phyloP scores from a whole-genome alignment of 2,797 vertebrate genomes.

The Melanotaenia boesemani region DNA sequence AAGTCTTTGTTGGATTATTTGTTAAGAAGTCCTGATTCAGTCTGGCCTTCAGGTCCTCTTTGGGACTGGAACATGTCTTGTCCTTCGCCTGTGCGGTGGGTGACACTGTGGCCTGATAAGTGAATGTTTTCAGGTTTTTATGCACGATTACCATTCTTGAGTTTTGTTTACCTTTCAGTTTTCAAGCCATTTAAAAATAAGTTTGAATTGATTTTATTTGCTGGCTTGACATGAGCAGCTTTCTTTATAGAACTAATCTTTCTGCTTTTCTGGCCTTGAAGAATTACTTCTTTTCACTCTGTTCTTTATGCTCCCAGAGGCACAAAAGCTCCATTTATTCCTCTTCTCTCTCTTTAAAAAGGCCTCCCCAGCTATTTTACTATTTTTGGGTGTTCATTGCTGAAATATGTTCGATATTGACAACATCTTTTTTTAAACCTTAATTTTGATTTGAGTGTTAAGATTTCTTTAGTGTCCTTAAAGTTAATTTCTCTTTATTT shows the following conservation, averaged over 20 bases:
- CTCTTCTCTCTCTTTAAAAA: neutral
- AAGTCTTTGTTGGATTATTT: neutral
- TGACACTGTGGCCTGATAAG: neutral
- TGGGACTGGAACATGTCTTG: neutral
- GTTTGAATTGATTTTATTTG: neutral
- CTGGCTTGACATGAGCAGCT: neutral
- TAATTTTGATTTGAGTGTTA: no score
- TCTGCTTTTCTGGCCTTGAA: slow-evolving; percentile 12
- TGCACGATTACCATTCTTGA: neutral
- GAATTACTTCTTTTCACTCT: neutral
- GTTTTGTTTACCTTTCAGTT: neutral
- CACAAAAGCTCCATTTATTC: neutral
- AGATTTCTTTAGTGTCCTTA: neutral
- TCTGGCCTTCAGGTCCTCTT: neutral
- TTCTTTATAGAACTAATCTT: slow-evolving; percentile 9
- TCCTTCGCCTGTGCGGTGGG: neutral
- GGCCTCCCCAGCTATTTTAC: neutral
- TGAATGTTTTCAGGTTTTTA: neutral
- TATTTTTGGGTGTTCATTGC: neutral
- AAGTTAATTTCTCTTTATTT: neutral
- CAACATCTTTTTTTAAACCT: no score
- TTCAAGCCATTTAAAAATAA: neutral
- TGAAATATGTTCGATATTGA: neutral
- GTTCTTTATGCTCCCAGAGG: neutral
- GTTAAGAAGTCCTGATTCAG: neutral